Conservation (phyloP, 2,888 invertebrate genomes). For the Ormia ochracea region DNA sequence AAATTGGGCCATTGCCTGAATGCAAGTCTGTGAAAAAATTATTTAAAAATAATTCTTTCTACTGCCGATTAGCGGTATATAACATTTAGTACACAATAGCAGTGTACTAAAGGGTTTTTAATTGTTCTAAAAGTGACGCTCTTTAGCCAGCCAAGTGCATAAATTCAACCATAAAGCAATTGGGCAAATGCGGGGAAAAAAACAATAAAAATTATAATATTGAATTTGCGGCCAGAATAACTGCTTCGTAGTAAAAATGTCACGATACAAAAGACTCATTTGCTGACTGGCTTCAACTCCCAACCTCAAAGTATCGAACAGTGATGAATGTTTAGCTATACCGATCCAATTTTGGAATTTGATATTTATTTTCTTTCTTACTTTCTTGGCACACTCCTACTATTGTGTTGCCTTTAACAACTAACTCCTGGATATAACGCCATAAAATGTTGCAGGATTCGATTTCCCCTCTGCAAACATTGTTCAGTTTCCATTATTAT, state of each 20-base stretch:
- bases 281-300: neutral
- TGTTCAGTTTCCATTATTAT: conserved; percentile 17
- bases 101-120: no score
- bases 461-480: conserved; percentile 17
- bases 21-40: no score
- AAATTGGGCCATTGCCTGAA: no score
- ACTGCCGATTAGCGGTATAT: no score
- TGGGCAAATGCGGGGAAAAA: neutral
- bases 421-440: conserved; percentile 16
- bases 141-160: neutral
- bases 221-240: neutral
- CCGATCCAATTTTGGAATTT: neutral
- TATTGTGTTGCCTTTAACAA: conserved; percentile 7
- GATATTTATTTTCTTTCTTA: neutral
- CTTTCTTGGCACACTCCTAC: neutral
- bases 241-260: neutral
- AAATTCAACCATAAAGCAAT: neutral
- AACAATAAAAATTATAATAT: neutral
- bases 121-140: no score
- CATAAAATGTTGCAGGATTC: conserved; percentile 10
- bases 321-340: conserved; percentile 36
- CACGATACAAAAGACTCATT: neutral
- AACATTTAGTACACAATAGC: no score
- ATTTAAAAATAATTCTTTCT: no score
- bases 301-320: conserved; percentile 32